A percentile compares a stretch with the other conserved stretches of the same genome.
phyloP scores from a whole-genome alignment of 1,140 invertebrate genomes.

The Solenopsis fugax region DNA sequence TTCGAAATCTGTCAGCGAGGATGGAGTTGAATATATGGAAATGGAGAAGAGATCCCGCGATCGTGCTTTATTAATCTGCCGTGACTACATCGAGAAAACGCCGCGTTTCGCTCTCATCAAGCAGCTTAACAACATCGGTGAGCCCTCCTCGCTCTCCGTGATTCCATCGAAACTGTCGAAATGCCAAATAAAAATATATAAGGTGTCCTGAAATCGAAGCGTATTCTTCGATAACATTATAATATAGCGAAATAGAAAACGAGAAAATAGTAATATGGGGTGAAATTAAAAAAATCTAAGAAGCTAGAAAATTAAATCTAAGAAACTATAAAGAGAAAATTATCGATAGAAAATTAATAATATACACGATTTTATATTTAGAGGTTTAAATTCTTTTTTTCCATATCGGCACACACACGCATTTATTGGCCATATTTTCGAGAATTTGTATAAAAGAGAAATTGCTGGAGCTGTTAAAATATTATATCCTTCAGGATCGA shows the following conservation, averaged over 20 bases:
- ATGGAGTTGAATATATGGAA: conserved; percentile 88
- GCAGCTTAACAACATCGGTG: conserved; percentile 92
- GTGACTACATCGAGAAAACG: conserved; percentile 89
- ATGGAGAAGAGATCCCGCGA: conserved; percentile 89
- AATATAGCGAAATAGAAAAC: background rate
- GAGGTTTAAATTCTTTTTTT: background rate
- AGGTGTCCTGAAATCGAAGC: background rate
- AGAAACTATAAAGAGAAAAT: background rate
- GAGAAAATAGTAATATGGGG: background rate
- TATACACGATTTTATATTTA: background rate
- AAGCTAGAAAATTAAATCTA: background rate
- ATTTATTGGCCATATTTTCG: background rate
- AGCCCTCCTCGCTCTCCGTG: conserved; percentile 16
- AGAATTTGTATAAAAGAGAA: background rate
- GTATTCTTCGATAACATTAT: background rate
- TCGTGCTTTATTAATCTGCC: conserved; percentile 88
- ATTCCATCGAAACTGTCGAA: background rate
- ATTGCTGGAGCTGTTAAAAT: background rate
- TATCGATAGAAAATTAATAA: background rate
- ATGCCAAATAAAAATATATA: background rate
- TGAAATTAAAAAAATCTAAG: background rate
- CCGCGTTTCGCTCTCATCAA: conserved; percentile 92
- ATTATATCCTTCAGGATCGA: conserved; percentile 87
- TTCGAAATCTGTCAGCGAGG: conserved; percentile 85
- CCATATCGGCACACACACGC: no score